Evolutionary conservation across 2,797 vertebrate genomes (phyloP), one percentile per base, ranked within the genome.

Genomic region (Epinephelus malabaricus): DNA sequence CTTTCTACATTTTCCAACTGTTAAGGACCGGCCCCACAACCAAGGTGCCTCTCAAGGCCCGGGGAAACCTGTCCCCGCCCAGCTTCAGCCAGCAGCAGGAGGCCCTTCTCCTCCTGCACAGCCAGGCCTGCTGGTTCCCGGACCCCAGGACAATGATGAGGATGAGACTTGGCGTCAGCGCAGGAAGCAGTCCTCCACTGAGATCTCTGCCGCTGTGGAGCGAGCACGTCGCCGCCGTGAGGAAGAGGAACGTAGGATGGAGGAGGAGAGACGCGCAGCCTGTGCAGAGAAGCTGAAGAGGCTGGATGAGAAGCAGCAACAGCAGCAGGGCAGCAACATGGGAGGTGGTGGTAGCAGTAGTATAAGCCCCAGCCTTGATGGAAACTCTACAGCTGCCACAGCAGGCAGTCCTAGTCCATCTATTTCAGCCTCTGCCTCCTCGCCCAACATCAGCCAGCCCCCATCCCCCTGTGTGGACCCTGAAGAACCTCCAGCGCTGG

Each of bases 161-260:
- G 97, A 98, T 12, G 97, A 98, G 82, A 97, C 97, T 0, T 98
- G 97, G 97, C 96, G 97, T 17, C 97, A 98, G 87, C 95, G 97
- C 18, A 94, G 97, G 14, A 97, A 98, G 75, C 97, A 98, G 75
- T 98, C 97, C 0, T 98, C 96, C 1, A 92, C 97, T 0, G 97
- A 98, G 87, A 98, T 98, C 58, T 98, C 97, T 4, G 95, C 96
- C 1, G 97, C 97, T 0, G 97, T 98, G 69, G 97, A 98, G 87
- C 95, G 97, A 11, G 97, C 97, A 0, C 95, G 97, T 4, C 95
- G 97, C 0, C 95, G 97, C 0, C 95, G 97, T 0, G 97, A 98
- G 19, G 97, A 98, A 51, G 97, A 98, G 66, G 97, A 98, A 27
- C 96, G 97, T 0, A 93, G 97, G 58, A 98, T 98, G 97, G 96